Percentiles rank a stretch among this genome's conserved stretches.
phyloP scores from a whole-genome alignment of 2,888 invertebrate species.

The Aricia artaxerxes region DNA sequence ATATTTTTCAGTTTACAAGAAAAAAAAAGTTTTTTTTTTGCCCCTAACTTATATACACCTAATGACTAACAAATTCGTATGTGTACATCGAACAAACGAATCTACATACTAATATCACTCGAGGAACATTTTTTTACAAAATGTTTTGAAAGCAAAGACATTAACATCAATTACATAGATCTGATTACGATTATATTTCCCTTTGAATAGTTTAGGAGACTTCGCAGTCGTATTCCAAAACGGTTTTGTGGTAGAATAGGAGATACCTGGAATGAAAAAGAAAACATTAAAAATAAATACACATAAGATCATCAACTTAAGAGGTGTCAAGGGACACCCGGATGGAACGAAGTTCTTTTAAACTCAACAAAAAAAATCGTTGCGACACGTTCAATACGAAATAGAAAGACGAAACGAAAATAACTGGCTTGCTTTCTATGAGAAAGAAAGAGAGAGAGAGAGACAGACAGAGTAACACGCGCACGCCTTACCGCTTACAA shows the following conservation, averaged over 20 bases:
- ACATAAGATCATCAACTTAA: too few species aligned
- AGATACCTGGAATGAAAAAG: conserved; percentile 86
- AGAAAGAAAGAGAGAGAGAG: too few species aligned
- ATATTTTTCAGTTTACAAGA: too few species aligned
- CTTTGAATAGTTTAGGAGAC: conserved; percentile 43
- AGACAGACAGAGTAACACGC: too few species aligned
- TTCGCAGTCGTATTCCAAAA: conserved; percentile 89
- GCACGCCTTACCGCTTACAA: too few species aligned
- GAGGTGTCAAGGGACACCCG: too few species aligned
- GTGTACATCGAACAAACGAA: conserved; percentile 50
- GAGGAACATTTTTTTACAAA: conserved; percentile 49
- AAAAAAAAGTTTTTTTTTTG: not conserved
- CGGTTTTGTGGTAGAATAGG: conserved; percentile 97
- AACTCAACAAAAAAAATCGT: too few species aligned
- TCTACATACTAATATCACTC: conserved; percentile 74
- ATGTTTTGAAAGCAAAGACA: conserved; percentile 28
- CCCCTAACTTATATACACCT: conserved; percentile 2
- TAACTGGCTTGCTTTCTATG: too few species aligned
- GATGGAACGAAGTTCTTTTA: too few species aligned
- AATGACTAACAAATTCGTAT: conserved; percentile 67
- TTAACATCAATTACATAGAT: conserved; percentile 32
- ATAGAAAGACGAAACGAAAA: too few species aligned
- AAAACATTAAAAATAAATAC: conserved; percentile 33
- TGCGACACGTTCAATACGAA: too few species aligned
- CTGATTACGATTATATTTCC: not conserved